phyloP scores from a whole-genome alignment of 2,888 invertebrate genomes.

The Macaria notata region DNA sequence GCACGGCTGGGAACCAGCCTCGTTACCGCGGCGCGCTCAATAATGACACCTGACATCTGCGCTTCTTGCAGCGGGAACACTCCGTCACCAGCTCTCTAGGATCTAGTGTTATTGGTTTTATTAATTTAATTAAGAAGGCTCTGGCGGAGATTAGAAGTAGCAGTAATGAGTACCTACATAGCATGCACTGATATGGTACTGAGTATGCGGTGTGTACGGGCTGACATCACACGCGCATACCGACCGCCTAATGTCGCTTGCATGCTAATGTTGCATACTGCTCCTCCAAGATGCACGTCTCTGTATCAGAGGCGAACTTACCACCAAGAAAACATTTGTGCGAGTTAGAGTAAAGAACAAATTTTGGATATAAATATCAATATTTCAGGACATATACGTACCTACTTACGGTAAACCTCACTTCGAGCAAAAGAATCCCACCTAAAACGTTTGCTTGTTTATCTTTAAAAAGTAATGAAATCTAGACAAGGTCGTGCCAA shows the following conservation, averaged over 20 bases:
- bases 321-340: no score
- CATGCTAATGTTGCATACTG: conserved; percentile 31
- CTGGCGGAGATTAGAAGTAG: neutral
- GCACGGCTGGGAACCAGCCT: conserved; percentile 5
- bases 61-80: neutral
- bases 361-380: no score
- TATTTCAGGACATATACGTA: no score
- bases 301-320: no score
- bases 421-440: no score
- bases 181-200: conserved; percentile 17
- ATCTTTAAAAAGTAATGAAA: no score
- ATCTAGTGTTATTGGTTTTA: neutral
- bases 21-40: conserved; percentile 6
- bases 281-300: no score
- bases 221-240: conserved; percentile 19
- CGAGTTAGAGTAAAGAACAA: no score
- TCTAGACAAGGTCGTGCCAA: no score
- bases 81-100: neutral
- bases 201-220: conserved; percentile 21
- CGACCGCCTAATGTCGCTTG: conserved; percentile 29
- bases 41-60: conserved; percentile 5
- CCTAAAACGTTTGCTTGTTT: no score
- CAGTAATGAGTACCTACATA: conserved; percentile 8
- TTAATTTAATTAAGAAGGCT: conserved; percentile 9
- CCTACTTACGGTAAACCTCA: no score